Percentiles rank a stretch among this genome's conserved stretches.
phyloP scores from a whole-genome alignment of 64 coral and sea anemone species.

The Astreopora myriophthalma region DNA sequence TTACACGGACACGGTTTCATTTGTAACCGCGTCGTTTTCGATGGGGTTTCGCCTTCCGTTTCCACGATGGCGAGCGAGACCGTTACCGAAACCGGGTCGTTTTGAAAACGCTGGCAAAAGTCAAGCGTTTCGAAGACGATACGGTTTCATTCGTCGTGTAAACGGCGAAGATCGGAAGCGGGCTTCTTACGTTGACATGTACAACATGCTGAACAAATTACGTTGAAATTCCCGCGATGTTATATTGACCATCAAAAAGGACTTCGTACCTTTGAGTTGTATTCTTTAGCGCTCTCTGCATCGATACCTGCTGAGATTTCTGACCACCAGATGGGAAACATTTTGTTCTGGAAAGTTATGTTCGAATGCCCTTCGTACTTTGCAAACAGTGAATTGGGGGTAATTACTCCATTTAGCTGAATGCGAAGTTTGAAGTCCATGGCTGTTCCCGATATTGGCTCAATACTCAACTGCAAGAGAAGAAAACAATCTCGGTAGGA shows the following conservation, averaged over 20 bases:
- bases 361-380: neutral
- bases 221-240: neutral
- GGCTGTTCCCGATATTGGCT: slow-evolving; percentile 43
- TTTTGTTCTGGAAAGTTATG: neutral
- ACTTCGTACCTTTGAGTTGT: neutral
- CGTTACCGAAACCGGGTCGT: too few species aligned
- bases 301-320: slow-evolving; percentile 8
- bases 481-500: neutral
- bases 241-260: neutral
- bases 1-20: too few species aligned
- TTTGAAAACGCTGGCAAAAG: too few species aligned
- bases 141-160: too few species aligned
- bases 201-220: neutral
- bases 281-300: neutral
- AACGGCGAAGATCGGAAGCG: too few species aligned
- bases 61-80: too few species aligned
- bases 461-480: slow-evolving; percentile 33
- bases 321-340: slow-evolving; percentile 33
- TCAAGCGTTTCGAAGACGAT: too few species aligned
- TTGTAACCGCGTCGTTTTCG: too few species aligned
- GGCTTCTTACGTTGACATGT: too few species aligned
- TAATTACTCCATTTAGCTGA: slow-evolving; percentile 48
- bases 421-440: slow-evolving; percentile 36
- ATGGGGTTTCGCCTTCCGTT: too few species aligned
- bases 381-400: neutral